Evolutionary conservation across 2,113 vertebrate genomes (phyloP), one percentile per base, ranked within the genome.

Genomic region (Sinosuthora webbiana): DNA sequence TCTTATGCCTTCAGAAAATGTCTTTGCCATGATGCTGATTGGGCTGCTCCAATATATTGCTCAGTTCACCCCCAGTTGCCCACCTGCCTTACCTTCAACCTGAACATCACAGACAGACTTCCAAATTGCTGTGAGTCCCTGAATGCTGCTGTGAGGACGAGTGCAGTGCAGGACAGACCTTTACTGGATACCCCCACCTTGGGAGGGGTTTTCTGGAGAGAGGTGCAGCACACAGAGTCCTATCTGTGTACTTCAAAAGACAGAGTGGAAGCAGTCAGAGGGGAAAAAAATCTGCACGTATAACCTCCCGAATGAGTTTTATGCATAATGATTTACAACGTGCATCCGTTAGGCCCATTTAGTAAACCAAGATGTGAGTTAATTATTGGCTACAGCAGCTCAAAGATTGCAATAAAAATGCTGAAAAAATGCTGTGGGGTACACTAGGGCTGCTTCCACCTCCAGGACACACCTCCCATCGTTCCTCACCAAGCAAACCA

Each of bases 401-500:
- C 44, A 52, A 64, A 86, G 19, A 81, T 11, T 30, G 16, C 18
- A 31, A 45, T n/a, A n/a, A n/a, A n/a, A n/a, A n/a, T 39, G 11
- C 30, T 52, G 73, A 68, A 52, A 75, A 77, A 77, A 16, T 12
- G 2, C 55, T 92, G 74, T 33, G 93, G 78, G 84, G 57, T 69
- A 68, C 6, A 65, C 7, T 83, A 12, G 77, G 71, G 64, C 55
- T 82, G 35, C 88, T 75, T 94, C 59, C 60, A 49, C 21, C 82
- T 71, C 37, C 45, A 88, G 28, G 83, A 91, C 71, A 94, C 22
- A 60, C 60, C 85, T 79, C 78, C 35, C 80, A 75, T 13, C 3
- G 14, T 59, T 78, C 65, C 63, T 91, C 62, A 76, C 13, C 21
- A 64, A 75, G 63, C 85, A 91, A 93, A 95, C 87, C 84, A 91